Conservation (phyloP, 1,140 invertebrate species). For the Trissolcus basalis region DNA sequence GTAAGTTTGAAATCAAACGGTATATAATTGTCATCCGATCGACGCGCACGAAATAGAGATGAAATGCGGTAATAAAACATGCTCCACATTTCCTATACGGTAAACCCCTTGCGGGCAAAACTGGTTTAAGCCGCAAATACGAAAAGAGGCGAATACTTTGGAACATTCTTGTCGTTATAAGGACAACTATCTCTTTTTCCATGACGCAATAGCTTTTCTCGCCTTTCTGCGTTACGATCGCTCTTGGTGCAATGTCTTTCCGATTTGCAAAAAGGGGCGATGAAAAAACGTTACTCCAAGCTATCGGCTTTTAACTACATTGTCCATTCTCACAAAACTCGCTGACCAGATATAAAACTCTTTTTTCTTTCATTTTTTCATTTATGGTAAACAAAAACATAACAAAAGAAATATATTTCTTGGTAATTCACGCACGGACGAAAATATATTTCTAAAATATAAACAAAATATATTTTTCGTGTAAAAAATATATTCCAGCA, state of each 20-base stretch:
- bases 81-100: conserved; percentile 65
- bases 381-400: too few species aligned
- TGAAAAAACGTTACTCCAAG: conserved; percentile 25
- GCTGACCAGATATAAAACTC: not conserved
- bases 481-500: too few species aligned
- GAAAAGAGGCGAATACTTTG: conserved; percentile 61
- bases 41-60: conserved; percentile 15
- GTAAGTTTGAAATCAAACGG: not conserved
- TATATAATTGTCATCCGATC: conserved; percentile 17
- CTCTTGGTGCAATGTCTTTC: conserved; percentile 49
- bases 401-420: too few species aligned
- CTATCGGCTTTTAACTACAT: conserved; percentile 11
- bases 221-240: conserved; percentile 56
- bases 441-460: too few species aligned
- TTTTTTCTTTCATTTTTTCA: too few species aligned
- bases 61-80: conserved; percentile 60
- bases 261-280: conserved; percentile 43
- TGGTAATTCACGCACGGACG: too few species aligned
- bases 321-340: conserved; percentile 6
- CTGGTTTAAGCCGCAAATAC: conserved; percentile 54
- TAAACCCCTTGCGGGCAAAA: conserved; percentile 43
- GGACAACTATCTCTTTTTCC: conserved; percentile 72
- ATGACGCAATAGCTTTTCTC: conserved; percentile 72
- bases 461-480: too few species aligned
- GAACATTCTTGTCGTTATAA: conserved; percentile 58